Base-by-base conservation (phyloP, 2,113 vertebrate species). In the Spea bombifrons region DNA sequence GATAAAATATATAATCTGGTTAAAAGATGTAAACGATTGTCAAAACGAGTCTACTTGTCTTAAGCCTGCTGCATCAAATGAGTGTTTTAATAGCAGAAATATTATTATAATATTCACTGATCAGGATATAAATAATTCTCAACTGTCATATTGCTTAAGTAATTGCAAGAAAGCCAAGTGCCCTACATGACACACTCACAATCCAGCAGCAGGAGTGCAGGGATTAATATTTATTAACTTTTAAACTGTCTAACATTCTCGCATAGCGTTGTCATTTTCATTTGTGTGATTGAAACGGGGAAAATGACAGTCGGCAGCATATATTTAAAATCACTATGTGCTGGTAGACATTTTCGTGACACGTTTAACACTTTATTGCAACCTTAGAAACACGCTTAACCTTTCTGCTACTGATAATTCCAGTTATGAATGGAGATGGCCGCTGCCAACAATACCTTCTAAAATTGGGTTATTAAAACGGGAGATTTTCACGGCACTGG, bases 191-290 rank as follows among this genome's bases (percentile, higher is more conserved):
- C 75, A 63, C 17, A 48, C 67, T 77, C 66, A 61, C 70, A 67
- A 77, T 77, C 70, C 57, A 66, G 45, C 66, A 49, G 75, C 52
- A 61, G 52, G 59, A 69, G 59, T 15, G 75, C 46, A 50, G 53
- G 67, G 55, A 77, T 77, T 77, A 77, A 63, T 77, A 77, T 69
- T 77, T 77, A 77, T 77, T 77, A 69, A 61, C 66, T 71, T 61
- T 70, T 77, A 71, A 77, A 77, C 75, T 77, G 66, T 77, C 75
- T 70, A 3, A 55, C 66, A 70, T 44, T 13, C 15, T 55, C 48
- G 8, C 43, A 45, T 46, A 63, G 53, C 75, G 17, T 16, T 50
- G 66, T 45, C 55, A 76, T 9, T 17, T 30, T 50, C 45, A 76
- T 76, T 76, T 76, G 66, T 66, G 70, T 77, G 75, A 76, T 61